These are phyloP conservation scores for Leptinotarsa lineolata DNA, from an alignment of 1,140 invertebrate genomes.

Conservation along the genomic window DNA sequence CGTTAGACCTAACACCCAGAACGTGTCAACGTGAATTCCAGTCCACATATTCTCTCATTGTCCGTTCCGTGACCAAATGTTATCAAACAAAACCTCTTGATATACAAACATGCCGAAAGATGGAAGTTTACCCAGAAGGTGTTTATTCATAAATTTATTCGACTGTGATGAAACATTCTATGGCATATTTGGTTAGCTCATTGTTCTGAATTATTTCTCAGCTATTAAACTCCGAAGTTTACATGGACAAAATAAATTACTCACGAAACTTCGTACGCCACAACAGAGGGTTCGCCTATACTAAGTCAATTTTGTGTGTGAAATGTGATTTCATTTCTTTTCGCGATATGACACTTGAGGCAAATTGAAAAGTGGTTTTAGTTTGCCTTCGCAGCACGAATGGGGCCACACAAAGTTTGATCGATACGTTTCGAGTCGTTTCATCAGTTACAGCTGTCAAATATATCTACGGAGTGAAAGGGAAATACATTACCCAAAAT, in stretches of 20 bases:
- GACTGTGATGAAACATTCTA: not conserved
- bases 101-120: slow-evolving; percentile 3
- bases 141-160: not conserved
- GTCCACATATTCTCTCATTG: too few species aligned
- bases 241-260: not conserved
- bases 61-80: not conserved
- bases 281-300: not conserved
- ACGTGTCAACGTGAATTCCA: not conserved
- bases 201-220: not conserved
- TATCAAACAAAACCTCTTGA: slow-evolving; percentile 2
- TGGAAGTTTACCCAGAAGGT: not conserved
- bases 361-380: not conserved
- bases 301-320: not conserved
- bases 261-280: not conserved
- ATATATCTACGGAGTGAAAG: too few species aligned
- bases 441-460: too few species aligned
- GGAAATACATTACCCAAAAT: too few species aligned
- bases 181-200: slow-evolving; percentile 1
- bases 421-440: not conserved
- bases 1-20: not conserved
- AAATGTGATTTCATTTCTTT: slow-evolving; percentile 3
- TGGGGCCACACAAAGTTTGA: not conserved
- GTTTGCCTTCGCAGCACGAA: not conserved
- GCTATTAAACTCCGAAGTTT: slow-evolving; percentile 3
- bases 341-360: not conserved